Evolutionary conservation across 2,797 vertebrate genomes (phyloP).

Genomic region (Hypotaenidia okinawae): DNA sequence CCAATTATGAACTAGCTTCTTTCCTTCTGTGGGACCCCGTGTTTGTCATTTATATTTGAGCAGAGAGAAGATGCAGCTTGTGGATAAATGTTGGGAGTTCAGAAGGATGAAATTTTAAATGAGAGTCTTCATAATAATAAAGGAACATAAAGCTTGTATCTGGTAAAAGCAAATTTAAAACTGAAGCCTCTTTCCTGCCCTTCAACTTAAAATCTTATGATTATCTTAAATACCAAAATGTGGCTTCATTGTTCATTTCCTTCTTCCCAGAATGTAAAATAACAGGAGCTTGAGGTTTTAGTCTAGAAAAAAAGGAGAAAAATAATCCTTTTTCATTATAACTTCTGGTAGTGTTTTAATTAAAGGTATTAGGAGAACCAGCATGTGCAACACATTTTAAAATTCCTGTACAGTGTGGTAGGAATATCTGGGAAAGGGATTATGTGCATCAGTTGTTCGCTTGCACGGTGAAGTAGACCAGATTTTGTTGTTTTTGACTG

Average conservation of each 20-base stretch:
- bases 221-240: constrained; percentile 46
- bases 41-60: background rate
- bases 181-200: background rate
- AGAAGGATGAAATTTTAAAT: constrained; percentile 3
- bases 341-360: constrained; percentile 64
- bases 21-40: background rate
- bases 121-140: background rate
- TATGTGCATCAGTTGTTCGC: background rate
- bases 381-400: constrained; percentile 2
- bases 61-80: constrained; percentile 1
- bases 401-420: background rate
- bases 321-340: constrained; percentile 58
- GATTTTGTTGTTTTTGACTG: background rate
- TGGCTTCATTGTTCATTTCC: constrained; percentile 52
- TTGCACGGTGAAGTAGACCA: background rate
- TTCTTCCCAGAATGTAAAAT: constrained; percentile 35
- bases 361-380: constrained; percentile 45
- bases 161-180: constrained; percentile 23
- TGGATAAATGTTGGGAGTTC: background rate
- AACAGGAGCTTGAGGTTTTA: constrained; percentile 39
- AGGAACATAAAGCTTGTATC: background rate
- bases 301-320: background rate
- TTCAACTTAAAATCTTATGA: constrained; percentile 16
- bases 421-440: background rate
- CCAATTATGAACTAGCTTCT: constrained; percentile 13